Evolutionary conservation across 2,888 invertebrate species (phyloP).

Genomic region (Catocala sponsa): DNA sequence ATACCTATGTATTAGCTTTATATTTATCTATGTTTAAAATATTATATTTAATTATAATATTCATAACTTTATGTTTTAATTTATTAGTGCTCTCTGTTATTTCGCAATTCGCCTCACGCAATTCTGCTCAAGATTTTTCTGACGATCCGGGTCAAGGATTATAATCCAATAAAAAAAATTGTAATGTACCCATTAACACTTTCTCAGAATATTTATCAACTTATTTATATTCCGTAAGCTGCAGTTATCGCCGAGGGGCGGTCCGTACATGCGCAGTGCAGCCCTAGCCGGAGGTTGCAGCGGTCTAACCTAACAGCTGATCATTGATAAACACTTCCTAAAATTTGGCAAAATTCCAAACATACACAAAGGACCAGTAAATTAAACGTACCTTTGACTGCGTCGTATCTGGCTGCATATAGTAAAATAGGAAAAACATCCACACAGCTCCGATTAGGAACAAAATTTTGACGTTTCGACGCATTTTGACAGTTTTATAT

Average conservation of each 20-base stretch:
- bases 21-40: too few species aligned
- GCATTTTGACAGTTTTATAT: slow-evolving; percentile 63
- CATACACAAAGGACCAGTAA: slow-evolving; percentile 21
- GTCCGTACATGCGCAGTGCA: slow-evolving; percentile 75
- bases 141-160: slow-evolving; percentile 13
- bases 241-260: slow-evolving; percentile 65
- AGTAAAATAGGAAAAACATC: slow-evolving; percentile 83
- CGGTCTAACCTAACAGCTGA: slow-evolving; percentile 68
- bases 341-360: slow-evolving; percentile 31
- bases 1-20: too few species aligned
- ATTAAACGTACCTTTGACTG: slow-evolving; percentile 73
- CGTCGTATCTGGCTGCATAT: slow-evolving; percentile 79
- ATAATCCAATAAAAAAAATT: neutral
- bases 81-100: slow-evolving; percentile 3
- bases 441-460: slow-evolving; percentile 79
- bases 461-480: slow-evolving; percentile 81
- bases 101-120: slow-evolving; percentile 21
- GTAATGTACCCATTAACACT: slow-evolving; percentile 3
- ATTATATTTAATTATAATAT: too few species aligned
- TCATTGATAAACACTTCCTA: slow-evolving; percentile 57
- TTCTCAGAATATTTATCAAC: slow-evolving; percentile 16
- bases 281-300: slow-evolving; percentile 52
- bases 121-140: slow-evolving; percentile 4
- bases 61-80: too few species aligned
- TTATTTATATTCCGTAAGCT: slow-evolving; percentile 41